phyloP scores from a whole-genome alignment of 2,113 vertebrate genomes.

The Porphyrio hochstetteri region DNA sequence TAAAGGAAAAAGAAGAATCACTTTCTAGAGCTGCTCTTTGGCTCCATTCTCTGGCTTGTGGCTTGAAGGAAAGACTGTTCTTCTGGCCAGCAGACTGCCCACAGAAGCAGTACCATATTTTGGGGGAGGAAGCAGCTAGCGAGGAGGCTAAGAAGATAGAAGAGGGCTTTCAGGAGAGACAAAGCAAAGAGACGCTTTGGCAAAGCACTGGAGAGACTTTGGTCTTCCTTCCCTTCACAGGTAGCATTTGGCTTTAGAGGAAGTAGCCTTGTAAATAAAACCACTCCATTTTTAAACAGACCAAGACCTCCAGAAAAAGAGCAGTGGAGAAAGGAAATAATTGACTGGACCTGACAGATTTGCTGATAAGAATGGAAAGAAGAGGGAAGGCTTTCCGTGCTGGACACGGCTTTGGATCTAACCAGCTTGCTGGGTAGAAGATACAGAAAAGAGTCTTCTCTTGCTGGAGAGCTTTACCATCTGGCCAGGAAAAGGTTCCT shows the following conservation, averaged over 20 bases:
- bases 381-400: neutral
- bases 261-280: neutral
- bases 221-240: neutral
- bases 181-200: neutral
- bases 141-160: rapidly evolving
- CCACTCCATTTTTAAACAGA: neutral
- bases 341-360: neutral
- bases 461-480: neutral
- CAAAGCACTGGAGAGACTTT: neutral
- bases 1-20: neutral
- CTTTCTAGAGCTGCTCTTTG: neutral
- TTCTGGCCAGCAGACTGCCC: neutral
- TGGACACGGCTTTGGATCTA: neutral
- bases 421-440: neutral
- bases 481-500: neutral
- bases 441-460: neutral
- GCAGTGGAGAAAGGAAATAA: neutral
- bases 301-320: neutral
- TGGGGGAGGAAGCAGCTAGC: neutral
- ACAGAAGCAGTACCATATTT: neutral
- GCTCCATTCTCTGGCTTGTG: neutral
- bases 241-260: neutral
- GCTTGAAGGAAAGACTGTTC: neutral
- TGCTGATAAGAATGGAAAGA: neutral
- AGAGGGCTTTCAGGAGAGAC: neutral